A percentile compares a stretch with the other conserved stretches of the same genome.
Evolutionary conservation across 1,140 invertebrate genomes (phyloP).

Genomic region (Drosophila melanica): DNA sequence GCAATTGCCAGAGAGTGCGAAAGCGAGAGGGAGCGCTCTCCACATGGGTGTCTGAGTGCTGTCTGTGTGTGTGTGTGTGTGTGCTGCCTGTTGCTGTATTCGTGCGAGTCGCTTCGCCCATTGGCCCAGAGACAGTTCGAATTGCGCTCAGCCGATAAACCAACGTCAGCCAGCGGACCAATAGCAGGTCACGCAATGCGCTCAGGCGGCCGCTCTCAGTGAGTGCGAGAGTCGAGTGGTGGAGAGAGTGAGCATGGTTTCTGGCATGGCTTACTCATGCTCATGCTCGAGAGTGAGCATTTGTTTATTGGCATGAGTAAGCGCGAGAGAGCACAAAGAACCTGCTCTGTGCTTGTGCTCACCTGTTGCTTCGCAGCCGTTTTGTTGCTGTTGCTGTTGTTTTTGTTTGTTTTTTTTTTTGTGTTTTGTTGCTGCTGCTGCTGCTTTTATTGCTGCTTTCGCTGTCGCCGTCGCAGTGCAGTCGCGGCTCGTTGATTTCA

Average conservation of each 20-base stretch:
- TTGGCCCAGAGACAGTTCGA: constrained; percentile 17
- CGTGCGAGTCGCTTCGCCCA: constrained; percentile 14
- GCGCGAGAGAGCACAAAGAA: constrained; percentile 6
- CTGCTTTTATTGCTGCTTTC: not conserved
- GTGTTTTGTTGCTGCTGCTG: not conserved
- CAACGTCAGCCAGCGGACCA: constrained; percentile 19
- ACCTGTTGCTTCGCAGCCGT: constrained; percentile 7
- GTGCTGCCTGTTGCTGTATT: not conserved
- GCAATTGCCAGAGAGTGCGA: not conserved
- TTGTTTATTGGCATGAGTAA: constrained; percentile 1
- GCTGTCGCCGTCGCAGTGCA: constrained; percentile 18
- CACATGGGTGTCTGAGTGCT: not conserved
- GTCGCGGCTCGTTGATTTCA: constrained; percentile 26
- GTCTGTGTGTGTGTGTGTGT: not conserved
- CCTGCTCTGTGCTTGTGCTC: constrained; percentile 9
- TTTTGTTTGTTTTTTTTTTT: no score
- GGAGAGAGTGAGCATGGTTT: not conserved
- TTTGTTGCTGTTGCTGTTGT: not conserved
- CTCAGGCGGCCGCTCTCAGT: constrained; percentile 22
- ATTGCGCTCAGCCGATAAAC: constrained; percentile 19
- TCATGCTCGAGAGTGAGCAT: no score
- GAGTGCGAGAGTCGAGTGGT: constrained; percentile 11
- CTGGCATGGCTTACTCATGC: no score
- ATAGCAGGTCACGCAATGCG: constrained; percentile 12
- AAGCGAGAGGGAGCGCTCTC: constrained; percentile 1